phyloP scores from a whole-genome alignment of 2,888 invertebrate species.

The Andrena praecox region DNA sequence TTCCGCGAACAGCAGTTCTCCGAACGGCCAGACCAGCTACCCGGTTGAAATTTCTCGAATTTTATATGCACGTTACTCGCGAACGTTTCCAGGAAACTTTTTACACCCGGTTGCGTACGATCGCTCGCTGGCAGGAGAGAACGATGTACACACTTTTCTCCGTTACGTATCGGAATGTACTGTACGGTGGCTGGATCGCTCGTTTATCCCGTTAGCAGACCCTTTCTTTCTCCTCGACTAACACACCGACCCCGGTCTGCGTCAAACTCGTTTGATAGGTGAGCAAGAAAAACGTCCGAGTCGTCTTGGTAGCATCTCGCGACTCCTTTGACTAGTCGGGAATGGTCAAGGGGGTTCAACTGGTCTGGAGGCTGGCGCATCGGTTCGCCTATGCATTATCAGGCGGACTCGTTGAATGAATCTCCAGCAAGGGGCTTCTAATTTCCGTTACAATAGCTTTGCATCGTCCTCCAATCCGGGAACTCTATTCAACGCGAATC shows the following conservation, averaged over 20 bases:
- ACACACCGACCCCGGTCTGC: conserved; percentile 49
- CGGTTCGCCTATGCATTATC: neutral
- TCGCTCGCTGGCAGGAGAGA: conserved; percentile 32
- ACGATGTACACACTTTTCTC: conserved; percentile 62
- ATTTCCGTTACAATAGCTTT: neutral
- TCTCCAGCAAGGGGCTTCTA: neutral
- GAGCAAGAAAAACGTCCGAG: conserved; percentile 76
- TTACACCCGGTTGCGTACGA: conserved; percentile 53
- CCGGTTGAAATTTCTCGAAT: conserved; percentile 63
- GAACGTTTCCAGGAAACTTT: conserved; percentile 68
- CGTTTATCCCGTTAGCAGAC: conserved; percentile 72
- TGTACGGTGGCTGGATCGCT: conserved; percentile 65
- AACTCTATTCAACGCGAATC: neutral
- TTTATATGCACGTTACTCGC: conserved; percentile 58
- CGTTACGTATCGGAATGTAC: conserved; percentile 74
- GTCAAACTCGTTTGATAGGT: conserved; percentile 73
- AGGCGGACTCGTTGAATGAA: conserved; percentile 12
- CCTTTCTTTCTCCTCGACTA: conserved; percentile 67
- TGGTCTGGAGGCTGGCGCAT: conserved; percentile 34
- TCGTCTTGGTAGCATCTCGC: conserved; percentile 67
- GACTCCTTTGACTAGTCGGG: conserved; percentile 69
- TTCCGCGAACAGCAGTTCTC: conserved; percentile 65
- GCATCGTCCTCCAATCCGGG: neutral
- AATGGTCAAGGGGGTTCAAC: conserved; percentile 66
- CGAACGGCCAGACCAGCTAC: conserved; percentile 18